Percentiles rank a stretch among this genome's conserved stretches.
These are phyloP conservation scores for Microtus agrestis DNA, from an alignment of 2,797 vertebrate species.

Conservation along the genomic window DNA sequence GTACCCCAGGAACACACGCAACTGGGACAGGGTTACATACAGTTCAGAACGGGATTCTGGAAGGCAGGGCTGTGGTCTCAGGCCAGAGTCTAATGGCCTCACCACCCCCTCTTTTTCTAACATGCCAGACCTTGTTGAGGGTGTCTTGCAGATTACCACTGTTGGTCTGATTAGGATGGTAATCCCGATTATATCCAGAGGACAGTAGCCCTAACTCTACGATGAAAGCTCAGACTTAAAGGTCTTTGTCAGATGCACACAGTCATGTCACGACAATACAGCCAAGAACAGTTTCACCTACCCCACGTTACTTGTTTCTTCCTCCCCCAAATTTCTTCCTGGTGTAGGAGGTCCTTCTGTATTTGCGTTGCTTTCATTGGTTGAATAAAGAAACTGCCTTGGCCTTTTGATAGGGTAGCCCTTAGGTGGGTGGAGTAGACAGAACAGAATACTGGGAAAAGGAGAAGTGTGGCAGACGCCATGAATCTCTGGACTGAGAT, in stretches of 20 bases:
- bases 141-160: not conserved
- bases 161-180: not conserved
- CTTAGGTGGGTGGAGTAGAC: too few relatives aligned
- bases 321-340: not conserved
- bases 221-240: not conserved
- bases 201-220: not conserved
- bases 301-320: not conserved
- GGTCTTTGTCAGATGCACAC: not conserved
- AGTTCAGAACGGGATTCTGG: not conserved
- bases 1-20: not conserved
- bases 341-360: too few relatives aligned
- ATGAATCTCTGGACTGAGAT: too few relatives aligned
- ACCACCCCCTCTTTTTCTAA: not conserved
- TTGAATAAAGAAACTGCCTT: too few relatives aligned
- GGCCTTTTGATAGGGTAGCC: too few relatives aligned
- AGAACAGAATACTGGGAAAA: too few relatives aligned
- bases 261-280: not conserved
- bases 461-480: too few relatives aligned
- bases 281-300: not conserved
- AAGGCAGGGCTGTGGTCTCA: not conserved
- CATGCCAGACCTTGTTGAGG: not conserved
- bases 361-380: too few relatives aligned
- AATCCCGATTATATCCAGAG: not conserved
- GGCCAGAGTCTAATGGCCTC: not conserved
- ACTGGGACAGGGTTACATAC: not conserved